Evolutionary conservation across 2,113 vertebrate species (phyloP).

Genomic region (Dasyurus viverrinus): DNA sequence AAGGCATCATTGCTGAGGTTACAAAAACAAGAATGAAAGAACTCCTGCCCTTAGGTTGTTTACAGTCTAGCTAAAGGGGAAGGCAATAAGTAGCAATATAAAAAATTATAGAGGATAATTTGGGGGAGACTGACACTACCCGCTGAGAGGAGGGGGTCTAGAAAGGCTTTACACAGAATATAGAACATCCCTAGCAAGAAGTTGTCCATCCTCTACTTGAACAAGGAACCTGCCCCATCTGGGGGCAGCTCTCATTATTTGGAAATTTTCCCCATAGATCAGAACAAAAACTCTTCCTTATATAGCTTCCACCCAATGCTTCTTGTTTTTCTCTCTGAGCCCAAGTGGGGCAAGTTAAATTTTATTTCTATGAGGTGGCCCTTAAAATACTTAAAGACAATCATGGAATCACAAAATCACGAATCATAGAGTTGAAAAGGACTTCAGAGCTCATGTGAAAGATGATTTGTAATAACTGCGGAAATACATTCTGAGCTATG

Average conservation of each 20-base stretch:
- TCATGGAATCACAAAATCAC: neutral
- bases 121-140: neutral
- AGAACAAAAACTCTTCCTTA: neutral
- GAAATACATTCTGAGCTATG: neutral
- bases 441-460: neutral
- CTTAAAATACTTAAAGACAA: neutral
- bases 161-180: neutral
- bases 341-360: neutral
- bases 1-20: neutral
- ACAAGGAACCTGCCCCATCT: neutral
- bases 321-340: neutral
- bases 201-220: neutral
- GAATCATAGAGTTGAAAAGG: neutral
- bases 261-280: neutral
- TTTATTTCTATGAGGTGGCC: neutral
- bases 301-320: neutral
- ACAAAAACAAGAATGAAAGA: neutral
- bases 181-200: rapidly evolving
- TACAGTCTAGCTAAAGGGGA: neutral
- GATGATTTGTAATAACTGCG: neutral
- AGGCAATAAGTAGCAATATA: neutral
- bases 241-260: neutral
- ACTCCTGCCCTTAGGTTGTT: neutral
- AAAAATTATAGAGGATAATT: neutral
- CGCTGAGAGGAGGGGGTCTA: neutral